Conservation (phyloP, 1,140 invertebrate genomes). For the Hyles euphorbiae region DNA sequence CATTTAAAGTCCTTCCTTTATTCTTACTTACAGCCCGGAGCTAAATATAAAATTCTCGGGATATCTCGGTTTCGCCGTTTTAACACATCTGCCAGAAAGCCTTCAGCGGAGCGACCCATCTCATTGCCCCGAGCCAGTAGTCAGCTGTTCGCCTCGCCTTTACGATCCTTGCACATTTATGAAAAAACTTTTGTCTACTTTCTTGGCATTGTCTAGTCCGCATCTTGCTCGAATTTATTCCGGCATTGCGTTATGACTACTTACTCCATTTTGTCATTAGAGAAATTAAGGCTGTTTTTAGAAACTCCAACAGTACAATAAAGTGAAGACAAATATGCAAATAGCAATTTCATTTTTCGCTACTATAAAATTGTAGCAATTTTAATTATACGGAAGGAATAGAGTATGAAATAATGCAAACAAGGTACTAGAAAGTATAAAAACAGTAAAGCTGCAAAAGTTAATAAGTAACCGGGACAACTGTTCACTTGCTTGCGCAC, state of each 20-base stretch:
- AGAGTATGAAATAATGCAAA: not conserved
- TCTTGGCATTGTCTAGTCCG: slow-evolving; percentile 51
- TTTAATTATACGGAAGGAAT: not conserved
- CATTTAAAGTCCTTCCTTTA: slow-evolving; percentile 45
- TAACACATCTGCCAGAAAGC: slow-evolving; percentile 68
- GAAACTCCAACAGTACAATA: too few species aligned
- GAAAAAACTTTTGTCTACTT: slow-evolving; percentile 70
- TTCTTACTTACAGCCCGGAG: slow-evolving; percentile 51
- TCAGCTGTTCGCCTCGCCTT: slow-evolving; percentile 50
- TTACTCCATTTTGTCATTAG: too few species aligned
- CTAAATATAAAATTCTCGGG: slow-evolving; percentile 61
- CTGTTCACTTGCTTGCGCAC: slow-evolving; percentile 54
- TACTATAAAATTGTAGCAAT: too few species aligned
- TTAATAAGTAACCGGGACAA: slow-evolving; percentile 62
- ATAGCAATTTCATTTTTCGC: too few species aligned
- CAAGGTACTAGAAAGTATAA: slow-evolving; percentile 15
- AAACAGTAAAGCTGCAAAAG: slow-evolving; percentile 52
- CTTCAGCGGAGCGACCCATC: slow-evolving; percentile 26
- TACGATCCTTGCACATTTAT: slow-evolving; percentile 62
- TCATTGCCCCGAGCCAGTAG: slow-evolving; percentile 45
- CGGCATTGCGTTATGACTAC: too few species aligned
- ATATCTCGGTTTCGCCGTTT: slow-evolving; percentile 60
- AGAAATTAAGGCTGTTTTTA: too few species aligned
- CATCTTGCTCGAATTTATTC: not conserved
- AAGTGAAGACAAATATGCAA: too few species aligned